Conservation (phyloP, 53 echinoderm and acorn worm genomes). For the Zoroaster sp. region DNA sequence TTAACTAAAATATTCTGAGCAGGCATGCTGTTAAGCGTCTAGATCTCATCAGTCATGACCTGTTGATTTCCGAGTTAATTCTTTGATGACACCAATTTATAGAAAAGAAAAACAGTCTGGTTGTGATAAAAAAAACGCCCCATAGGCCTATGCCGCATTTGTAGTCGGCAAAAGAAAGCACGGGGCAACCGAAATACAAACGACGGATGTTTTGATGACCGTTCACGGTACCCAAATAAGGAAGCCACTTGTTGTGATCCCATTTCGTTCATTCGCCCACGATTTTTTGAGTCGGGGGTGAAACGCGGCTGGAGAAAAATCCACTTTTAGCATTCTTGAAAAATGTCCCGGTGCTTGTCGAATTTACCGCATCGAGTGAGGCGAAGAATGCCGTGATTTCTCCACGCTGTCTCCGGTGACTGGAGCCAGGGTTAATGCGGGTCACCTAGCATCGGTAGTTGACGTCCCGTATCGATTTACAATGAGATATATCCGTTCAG, state of each 20-base stretch:
- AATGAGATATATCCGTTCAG: conserved; percentile 8
- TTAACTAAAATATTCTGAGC: too few relatives aligned
- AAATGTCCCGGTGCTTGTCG: conserved; percentile 15
- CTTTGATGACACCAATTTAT: too few relatives aligned
- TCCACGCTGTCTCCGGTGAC: neutral
- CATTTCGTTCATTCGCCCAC: neutral
- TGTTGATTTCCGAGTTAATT: too few relatives aligned
- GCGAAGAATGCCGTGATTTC: neutral
- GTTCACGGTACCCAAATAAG: conserved; percentile 7
- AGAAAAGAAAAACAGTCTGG: too few relatives aligned
- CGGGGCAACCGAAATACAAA: neutral
- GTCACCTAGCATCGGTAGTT: neutral
- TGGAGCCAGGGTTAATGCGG: neutral
- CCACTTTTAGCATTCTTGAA: neutral
- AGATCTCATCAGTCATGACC: too few relatives aligned
- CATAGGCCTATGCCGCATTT: too few relatives aligned
- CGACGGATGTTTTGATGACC: neutral
- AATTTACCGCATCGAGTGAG: conserved; percentile 15
- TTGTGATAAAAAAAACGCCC: too few relatives aligned
- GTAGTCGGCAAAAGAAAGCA: neutral
- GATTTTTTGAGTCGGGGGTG: neutral
- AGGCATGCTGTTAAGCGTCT: too few relatives aligned
- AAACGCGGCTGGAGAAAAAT: neutral
- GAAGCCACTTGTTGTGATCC: conserved; percentile 11
- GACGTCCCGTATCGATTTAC: neutral